Evolutionary conservation across 2,113 vertebrate genomes (phyloP), one percentile per base, ranked within the genome.

Genomic region (Suricata suricatta): DNA sequence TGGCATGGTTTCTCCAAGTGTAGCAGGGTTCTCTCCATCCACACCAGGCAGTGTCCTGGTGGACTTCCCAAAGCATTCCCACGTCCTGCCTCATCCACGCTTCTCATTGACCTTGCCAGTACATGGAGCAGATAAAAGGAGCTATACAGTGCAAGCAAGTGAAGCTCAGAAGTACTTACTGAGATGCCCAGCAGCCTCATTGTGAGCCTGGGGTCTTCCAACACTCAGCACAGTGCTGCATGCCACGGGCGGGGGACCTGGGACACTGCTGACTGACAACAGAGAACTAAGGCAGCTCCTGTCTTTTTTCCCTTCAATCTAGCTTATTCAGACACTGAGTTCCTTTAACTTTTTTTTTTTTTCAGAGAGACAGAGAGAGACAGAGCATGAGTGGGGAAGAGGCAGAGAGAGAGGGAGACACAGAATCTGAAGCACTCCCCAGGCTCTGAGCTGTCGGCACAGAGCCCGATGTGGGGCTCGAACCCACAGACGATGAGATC

Each of bases 11-110:
- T 94, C 41, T 94, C 11, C 60, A 50, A 50, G 19, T 3, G 19
- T 19, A 29, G 8, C 3, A 47, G 6, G 6, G 11, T 25, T 96
- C 19, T 16, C 11, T 79, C 47, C 74, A 31, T 11, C 4, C 25
- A 25, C 71, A 79, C 6, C 19, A 27, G 3, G 21, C 0, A 17
- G 2, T 7, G 12, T 50, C 19, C 33, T 19, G 3, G 0, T 4
- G 50, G 33, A 79, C 5, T 11, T 60, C 25, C 0, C 10, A 29
- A 31, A 23, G 54, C 33, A 35, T 79, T 68, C 10, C 6, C 16
- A 23, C 13, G 8, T 33, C 14, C 33, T n/a, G 8, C 41, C 7
- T 63, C 31, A 74, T 29, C 64, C 66, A 50, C 2, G 6, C 5
- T 74, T 90, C 60, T 4, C 17, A n/a, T 0, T 79, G 38, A 76